Conservation (phyloP, 2,888 invertebrate genomes). For the Agrotis clavis region DNA sequence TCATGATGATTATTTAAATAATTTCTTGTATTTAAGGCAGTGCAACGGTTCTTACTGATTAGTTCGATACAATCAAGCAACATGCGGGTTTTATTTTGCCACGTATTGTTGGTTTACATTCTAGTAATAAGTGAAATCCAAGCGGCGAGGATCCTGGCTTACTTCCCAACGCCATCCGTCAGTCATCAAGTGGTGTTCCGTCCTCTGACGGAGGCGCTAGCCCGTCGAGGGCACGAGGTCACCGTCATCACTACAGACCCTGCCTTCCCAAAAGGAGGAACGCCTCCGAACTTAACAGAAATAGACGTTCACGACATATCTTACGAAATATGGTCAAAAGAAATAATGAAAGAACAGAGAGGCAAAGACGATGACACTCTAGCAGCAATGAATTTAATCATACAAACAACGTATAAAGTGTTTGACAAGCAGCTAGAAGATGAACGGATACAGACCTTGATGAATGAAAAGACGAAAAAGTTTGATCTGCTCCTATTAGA, state of each 20-base stretch:
- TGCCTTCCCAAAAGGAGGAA: background rate
- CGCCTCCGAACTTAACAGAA: slow-evolving; percentile 6
- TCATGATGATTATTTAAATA: background rate
- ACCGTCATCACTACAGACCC: no score
- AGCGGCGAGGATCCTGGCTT: slow-evolving; percentile 1
- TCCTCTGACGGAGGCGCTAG: slow-evolving; percentile 14
- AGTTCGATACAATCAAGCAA: background rate
- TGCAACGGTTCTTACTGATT: background rate
- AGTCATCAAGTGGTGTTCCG: slow-evolving; percentile 13
- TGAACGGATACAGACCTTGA: slow-evolving; percentile 59
- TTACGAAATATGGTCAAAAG: slow-evolving; percentile 1
- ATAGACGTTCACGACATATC: slow-evolving; percentile 4
- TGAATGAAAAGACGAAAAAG: slow-evolving; percentile 56
- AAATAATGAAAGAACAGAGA: slow-evolving; percentile 1
- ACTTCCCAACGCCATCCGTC: slow-evolving; percentile 3
- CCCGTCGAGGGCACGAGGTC: background rate
- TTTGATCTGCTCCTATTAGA: slow-evolving; percentile 72
- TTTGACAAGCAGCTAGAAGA: slow-evolving; percentile 44
- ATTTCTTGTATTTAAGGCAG: background rate
- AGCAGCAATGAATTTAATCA: slow-evolving; percentile 19
- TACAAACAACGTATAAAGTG: slow-evolving; percentile 28
- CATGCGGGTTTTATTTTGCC: slow-evolving; percentile 5
- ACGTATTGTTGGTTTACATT: background rate
- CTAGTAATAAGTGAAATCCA: background rate
- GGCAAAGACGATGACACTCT: slow-evolving; percentile 5